A percentile compares a stretch with the other conserved stretches of the same genome.
Evolutionary conservation across 2,888 invertebrate genomes (phyloP).

Genomic region (Gastracanthus pulcherrimus): DNA sequence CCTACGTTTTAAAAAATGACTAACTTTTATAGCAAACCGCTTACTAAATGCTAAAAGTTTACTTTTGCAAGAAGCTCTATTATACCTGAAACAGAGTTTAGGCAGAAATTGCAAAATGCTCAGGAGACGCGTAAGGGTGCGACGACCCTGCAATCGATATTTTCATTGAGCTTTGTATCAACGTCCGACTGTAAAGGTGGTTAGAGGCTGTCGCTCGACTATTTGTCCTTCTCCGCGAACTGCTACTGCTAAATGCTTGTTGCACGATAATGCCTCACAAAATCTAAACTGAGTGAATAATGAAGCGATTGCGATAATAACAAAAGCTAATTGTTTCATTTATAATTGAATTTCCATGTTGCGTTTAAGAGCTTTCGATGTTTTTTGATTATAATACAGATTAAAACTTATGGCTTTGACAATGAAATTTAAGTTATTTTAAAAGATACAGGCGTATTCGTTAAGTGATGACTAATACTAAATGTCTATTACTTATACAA

Average conservation of each 20-base stretch:
- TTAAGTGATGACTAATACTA: too few relatives aligned
- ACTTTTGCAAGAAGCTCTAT: not conserved
- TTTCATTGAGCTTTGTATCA: slow-evolving; percentile 66
- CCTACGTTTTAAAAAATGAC: too few relatives aligned
- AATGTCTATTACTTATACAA: too few relatives aligned
- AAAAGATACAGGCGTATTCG: too few relatives aligned
- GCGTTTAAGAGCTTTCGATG: not conserved
- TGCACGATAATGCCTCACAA: not conserved
- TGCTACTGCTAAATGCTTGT: not conserved
- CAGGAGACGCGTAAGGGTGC: slow-evolving; percentile 43
- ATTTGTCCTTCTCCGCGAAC: not conserved
- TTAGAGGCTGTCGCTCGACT: slow-evolving; percentile 55
- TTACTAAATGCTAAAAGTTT: not conserved
- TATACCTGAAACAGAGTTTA: not conserved
- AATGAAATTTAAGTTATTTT: too few relatives aligned
- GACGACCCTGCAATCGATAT: slow-evolving; percentile 69
- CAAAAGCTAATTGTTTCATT: not conserved
- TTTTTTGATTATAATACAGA: not conserved
- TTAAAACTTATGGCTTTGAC: too few relatives aligned
- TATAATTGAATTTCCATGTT: slow-evolving; percentile 33
- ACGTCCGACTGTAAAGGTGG: slow-evolving; percentile 57
- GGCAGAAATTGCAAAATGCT: slow-evolving; percentile 12
- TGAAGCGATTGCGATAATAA: not conserved
- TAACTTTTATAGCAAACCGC: too few relatives aligned
- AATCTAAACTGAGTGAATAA: not conserved